Percentiles rank a stretch among this genome's conserved stretches.
These are phyloP conservation scores for Mungos mungo DNA, from an alignment of 2,113 vertebrate species.

Conservation along the genomic window DNA sequence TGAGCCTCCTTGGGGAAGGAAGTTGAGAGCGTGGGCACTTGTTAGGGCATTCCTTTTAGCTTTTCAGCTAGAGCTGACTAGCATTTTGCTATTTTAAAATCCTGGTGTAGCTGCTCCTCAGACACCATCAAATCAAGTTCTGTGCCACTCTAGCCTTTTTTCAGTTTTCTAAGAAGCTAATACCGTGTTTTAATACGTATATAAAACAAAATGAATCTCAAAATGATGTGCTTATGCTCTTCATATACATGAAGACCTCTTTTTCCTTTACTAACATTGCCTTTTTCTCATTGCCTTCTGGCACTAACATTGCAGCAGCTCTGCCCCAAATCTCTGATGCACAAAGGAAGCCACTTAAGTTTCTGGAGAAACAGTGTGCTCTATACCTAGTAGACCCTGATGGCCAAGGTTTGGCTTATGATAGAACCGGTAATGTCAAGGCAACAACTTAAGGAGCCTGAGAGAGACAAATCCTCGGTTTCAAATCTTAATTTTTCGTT, in stretches of 20 bases:
- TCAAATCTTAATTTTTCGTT: slow-evolving; percentile 31
- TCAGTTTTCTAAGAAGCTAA: slow-evolving; percentile 6
- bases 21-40: neutral
- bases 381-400: neutral
- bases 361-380: neutral
- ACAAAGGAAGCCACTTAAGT: slow-evolving; percentile 44
- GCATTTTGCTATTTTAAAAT: neutral
- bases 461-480: neutral
- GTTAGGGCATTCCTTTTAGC: slow-evolving; percentile 27
- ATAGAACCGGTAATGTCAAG: neutral
- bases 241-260: neutral
- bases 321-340: neutral
- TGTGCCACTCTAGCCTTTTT: neutral
- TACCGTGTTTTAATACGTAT: neutral
- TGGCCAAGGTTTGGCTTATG: slow-evolving; percentile 1
- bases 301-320: neutral
- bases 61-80: neutral
- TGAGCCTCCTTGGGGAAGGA: slow-evolving; percentile 53
- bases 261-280: neutral
- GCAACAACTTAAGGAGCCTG: neutral
- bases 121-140: neutral
- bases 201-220: neutral
- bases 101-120: neutral
- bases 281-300: slow-evolving; percentile 15
- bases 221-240: neutral